These are phyloP conservation scores for Formica exsecta DNA, from an alignment of 1,140 invertebrate genomes.

Conservation along the genomic window DNA sequence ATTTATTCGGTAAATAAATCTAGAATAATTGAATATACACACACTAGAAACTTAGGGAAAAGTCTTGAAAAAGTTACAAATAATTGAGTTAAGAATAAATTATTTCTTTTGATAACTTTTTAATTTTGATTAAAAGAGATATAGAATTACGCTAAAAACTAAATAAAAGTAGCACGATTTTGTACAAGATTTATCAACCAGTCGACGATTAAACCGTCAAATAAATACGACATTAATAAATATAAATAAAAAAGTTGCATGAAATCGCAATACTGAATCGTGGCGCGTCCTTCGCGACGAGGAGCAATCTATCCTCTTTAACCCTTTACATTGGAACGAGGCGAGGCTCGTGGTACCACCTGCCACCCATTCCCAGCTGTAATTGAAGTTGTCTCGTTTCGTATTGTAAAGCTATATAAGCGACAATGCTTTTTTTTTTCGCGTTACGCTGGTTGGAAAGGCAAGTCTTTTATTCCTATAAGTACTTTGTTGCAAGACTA, in stretches of 20 bases:
- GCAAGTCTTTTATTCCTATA: constrained; percentile 52
- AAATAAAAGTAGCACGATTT: neutral
- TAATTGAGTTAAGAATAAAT: neutral
- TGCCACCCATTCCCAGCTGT: constrained; percentile 64
- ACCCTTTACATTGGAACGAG: constrained; percentile 59
- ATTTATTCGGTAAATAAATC: neutral
- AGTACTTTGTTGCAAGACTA: constrained; percentile 51
- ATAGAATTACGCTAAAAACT: neutral
- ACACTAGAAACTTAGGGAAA: neutral
- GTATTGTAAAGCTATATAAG: constrained; percentile 60
- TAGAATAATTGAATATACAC: neutral
- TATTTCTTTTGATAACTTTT: neutral
- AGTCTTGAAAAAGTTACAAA: neutral
- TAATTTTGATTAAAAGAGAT: neutral
- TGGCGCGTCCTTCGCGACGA: constrained; percentile 26
- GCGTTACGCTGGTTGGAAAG: constrained; percentile 25
- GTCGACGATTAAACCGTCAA: neutral
- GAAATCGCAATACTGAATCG: constrained; percentile 8
- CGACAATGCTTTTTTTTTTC: constrained; percentile 29
- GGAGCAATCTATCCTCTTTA: constrained; percentile 59
- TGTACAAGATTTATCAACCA: neutral
- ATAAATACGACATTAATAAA: neutral
- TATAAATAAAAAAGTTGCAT: constrained; percentile 28
- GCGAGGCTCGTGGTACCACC: constrained; percentile 61
- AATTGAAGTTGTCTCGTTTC: constrained; percentile 64